Base-by-base conservation (phyloP, 92 coral and sea anemone genomes). In the Heteractis magnifica region DNA sequence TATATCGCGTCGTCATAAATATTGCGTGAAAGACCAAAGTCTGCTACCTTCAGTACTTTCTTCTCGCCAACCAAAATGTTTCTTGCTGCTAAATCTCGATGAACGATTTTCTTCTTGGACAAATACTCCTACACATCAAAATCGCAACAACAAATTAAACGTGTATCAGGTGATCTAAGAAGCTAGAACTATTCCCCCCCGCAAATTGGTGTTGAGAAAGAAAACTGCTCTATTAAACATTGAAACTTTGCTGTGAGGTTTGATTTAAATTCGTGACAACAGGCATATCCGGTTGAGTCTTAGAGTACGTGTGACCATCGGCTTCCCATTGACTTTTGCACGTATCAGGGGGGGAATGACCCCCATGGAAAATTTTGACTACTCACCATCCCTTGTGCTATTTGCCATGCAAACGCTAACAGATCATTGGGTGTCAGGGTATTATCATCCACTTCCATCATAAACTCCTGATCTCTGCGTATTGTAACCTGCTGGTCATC, bases 351-450 rank as follows among this genome's bases (percentile, higher is more conserved):
- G 12, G 12, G 34, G 34, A 26, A 53, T 53, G 58, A 26, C 21
- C 6, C 34, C 34, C 34, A 26, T 26, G 34, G 34, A 1, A 26
- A 26, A 26, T 26, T 26, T 26, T 34, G 44, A 2, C 44, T 34
- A 51, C 87, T 84, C 75, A 84, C 87, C 87, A 84, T 84, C 21
- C 87, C 87, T 48, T 84, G 79, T 13, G 87, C 79, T 26, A 84
- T 84, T 76, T 84, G 87, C 87, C 87, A 84, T n/a, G 81, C 79
- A 77, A 84, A 84, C 51, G 87, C 87, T 19, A 84, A 23, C 51
- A 84, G 48, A 71, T 84, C 87, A 51, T 18, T 19, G 48, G 87
- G 87, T 15, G 75, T 77, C 21, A 84, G 77, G 0, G 65, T 58
- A 26, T 76, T 56, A 51, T 77, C 87, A 44, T 84, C 87, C 0